Base-by-base conservation (phyloP, 2,888 invertebrate species). In the Pristionchus mayeri region DNA sequence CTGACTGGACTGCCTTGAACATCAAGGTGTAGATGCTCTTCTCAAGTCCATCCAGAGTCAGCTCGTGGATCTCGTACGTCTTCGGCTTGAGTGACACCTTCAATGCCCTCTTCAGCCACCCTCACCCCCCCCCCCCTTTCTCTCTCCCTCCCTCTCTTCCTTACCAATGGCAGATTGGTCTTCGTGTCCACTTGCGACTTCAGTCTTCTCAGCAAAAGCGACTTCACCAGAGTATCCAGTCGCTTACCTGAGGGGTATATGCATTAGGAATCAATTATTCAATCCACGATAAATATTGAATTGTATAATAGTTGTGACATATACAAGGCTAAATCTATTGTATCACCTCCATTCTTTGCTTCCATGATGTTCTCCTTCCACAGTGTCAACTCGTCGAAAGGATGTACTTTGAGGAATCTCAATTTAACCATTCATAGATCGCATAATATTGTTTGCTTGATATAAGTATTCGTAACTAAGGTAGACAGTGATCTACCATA, bases 321-420 rank as follows among this genome's bases (percentile, higher is more conserved):
- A n/a, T n/a, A n/a, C n/a, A n/a, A n/a, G n/a, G n/a, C n/a, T n/a
- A n/a, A n/a, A n/a, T n/a, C n/a, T n/a, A n/a, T n/a, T n/a, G n/a
- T n/a, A n/a, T 52, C 37, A 82, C 82, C 48, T 82, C 60, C 67
- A 13, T 44, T 71, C 63, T 24, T 87, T 71, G 86, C 85, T 16
- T 86, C 87, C 91, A 96, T 96, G 82, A 98, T 96, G 96, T 97
- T 97, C 86, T 95, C 95, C 93, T 97, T 97, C 97, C 97, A 98
- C 87, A 97, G 95, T 94, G 95, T 94, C 67, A 96, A 94, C 88
- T 98, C 97, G 93, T 97, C 96, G 93, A 98, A 98, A 0, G 98
- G 98, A 11, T 95, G 94, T 92, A 96, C 96, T 21, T 95, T 94
- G 13, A 98, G 93, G 93, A 97, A 98, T 93, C 97, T 94, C 84